phyloP scores from a whole-genome alignment of 2,113 vertebrate species.

The Enhydra lutris region DNA sequence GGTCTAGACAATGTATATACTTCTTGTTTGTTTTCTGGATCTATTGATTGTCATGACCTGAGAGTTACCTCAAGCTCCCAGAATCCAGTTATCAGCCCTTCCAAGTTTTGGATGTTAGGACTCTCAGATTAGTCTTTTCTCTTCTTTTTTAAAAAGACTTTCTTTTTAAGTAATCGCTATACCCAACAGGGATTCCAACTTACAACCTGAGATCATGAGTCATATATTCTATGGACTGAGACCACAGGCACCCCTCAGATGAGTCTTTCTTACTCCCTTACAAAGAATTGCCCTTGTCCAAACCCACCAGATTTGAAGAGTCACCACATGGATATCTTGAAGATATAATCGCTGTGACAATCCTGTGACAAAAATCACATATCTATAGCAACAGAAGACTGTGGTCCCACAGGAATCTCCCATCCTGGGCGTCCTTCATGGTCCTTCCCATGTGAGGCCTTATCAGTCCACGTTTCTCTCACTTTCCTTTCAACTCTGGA shows the following conservation, averaged over 20 bases:
- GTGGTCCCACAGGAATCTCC: neutral
- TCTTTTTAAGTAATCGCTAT: neutral
- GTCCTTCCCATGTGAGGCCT: neutral
- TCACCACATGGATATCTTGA: slow-evolving; percentile 30
- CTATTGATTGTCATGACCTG: neutral
- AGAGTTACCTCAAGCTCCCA: neutral
- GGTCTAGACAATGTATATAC: neutral
- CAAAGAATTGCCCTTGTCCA: neutral
- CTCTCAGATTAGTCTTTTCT: neutral
- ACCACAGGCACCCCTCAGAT: neutral
- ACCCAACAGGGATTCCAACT: neutral
- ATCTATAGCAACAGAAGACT: neutral
- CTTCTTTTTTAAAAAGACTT: neutral
- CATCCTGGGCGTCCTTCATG: neutral
- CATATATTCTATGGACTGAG: neutral
- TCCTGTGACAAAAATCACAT: slow-evolving; percentile 42
- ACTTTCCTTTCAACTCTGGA: neutral
- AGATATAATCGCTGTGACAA: slow-evolving; percentile 54
- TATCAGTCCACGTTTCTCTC: neutral
- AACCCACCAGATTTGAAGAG: slow-evolving; percentile 37
- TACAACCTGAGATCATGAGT: neutral
- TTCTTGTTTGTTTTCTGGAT: slow-evolving; percentile 16
- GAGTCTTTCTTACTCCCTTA: neutral
- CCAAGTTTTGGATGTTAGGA: neutral
- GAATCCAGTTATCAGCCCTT: neutral